Conservation (phyloP, 2,113 vertebrate genomes). For the Prionailurus viverrinus region DNA sequence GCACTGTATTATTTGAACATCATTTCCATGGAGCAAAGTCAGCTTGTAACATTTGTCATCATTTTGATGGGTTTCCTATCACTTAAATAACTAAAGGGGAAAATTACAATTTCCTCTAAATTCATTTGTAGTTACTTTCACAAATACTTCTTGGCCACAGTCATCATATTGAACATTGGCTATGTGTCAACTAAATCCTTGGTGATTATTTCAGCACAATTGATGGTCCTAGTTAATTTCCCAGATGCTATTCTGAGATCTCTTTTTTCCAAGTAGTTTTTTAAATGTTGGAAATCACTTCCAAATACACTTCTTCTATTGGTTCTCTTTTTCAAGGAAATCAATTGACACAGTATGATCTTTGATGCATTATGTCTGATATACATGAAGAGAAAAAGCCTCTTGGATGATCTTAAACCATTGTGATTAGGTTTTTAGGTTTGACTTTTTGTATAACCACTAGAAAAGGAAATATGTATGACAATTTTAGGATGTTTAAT, state of each 20-base stretch:
- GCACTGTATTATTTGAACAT: slow-evolving; percentile 54
- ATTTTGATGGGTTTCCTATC: slow-evolving; percentile 52
- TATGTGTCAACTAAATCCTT: slow-evolving; percentile 57
- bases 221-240: slow-evolving; percentile 52
- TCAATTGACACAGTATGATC: not conserved
- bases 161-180: slow-evolving; percentile 30
- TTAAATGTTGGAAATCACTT: slow-evolving; percentile 14
- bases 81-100: slow-evolving; percentile 53
- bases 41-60: slow-evolving; percentile 46
- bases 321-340: not conserved
- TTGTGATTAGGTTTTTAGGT: not conserved
- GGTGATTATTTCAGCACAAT: slow-evolving; percentile 34
- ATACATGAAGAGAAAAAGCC: not conserved
- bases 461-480: not conserved
- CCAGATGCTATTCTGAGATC: slow-evolving; percentile 48
- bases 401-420: not conserved
- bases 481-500: not conserved
- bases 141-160: slow-evolving; percentile 58
- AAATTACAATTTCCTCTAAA: slow-evolving; percentile 54
- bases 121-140: slow-evolving; percentile 52
- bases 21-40: slow-evolving; percentile 32
- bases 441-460: not conserved
- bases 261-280: not conserved
- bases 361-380: not conserved
- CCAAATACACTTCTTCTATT: not conserved